Evolutionary conservation across 2,888 invertebrate species (phyloP).

Genomic region (Gandaritis pyraliata): DNA sequence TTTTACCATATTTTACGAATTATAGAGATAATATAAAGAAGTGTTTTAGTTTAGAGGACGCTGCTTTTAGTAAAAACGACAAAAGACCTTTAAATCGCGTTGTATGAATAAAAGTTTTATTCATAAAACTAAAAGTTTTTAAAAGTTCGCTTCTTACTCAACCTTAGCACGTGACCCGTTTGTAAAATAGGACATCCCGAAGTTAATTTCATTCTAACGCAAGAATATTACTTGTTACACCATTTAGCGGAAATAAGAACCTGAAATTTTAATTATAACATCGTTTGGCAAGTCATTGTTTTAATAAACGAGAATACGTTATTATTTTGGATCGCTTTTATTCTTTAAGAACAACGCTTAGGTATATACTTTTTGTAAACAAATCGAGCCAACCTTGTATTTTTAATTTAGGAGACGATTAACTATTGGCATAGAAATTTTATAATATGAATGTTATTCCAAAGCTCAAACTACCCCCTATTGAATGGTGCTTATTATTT

Average conservation of each 20-base stretch:
- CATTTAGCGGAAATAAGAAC: conserved; percentile 24
- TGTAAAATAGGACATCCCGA: conserved; percentile 26
- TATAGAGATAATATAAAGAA: no score
- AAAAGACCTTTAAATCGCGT: conserved; percentile 7
- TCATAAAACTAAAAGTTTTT: conserved; percentile 28
- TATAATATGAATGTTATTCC: no score
- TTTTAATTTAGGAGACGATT: background rate
- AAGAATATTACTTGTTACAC: conserved; percentile 31
- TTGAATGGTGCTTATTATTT: no score
- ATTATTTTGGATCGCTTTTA: background rate
- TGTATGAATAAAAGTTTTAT: conserved; percentile 26
- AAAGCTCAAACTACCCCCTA: no score
- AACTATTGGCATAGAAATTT: no score
- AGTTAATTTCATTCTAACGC: conserved; percentile 36
- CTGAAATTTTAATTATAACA: conserved; percentile 25
- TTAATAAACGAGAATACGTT: conserved; percentile 16
- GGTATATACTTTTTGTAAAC: background rate
- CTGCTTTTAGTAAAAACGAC: background rate
- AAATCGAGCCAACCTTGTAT: background rate
- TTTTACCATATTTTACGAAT: no score
- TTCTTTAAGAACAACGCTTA: conserved; percentile 7
- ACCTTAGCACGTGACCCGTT: conserved; percentile 37
- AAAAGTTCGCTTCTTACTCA: conserved; percentile 18
- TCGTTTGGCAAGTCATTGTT: conserved; percentile 33
- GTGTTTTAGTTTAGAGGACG: no score